These are phyloP conservation scores for Candidula unifasciata DNA, from an alignment of 2,888 invertebrate species.

Conservation along the genomic window DNA sequence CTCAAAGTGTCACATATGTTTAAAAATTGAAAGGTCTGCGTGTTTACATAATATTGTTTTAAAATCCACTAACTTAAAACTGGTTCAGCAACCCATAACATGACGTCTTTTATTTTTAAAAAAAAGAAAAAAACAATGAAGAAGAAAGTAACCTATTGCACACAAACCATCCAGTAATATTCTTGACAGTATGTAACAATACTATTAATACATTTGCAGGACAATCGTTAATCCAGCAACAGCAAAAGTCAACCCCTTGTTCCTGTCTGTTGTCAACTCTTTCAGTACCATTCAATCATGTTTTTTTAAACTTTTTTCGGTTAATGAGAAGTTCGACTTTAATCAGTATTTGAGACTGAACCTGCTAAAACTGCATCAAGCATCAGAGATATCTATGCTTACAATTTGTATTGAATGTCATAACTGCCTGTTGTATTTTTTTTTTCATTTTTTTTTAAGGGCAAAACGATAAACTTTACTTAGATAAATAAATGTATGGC, in stretches of 20 bases:
- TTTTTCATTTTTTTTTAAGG: too few relatives aligned
- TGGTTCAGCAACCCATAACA: background rate
- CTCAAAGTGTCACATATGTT: background rate
- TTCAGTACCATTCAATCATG: too few relatives aligned
- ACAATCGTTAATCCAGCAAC: background rate
- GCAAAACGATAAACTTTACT: too few relatives aligned
- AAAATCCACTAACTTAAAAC: conserved; percentile 40
- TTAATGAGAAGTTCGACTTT: too few relatives aligned
- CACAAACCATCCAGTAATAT: conserved; percentile 1
- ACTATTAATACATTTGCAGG: background rate
- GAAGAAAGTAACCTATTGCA: background rate
- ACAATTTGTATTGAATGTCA: too few relatives aligned
- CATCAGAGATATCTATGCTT: too few relatives aligned
- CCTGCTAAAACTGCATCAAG: too few relatives aligned
- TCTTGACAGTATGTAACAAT: background rate
- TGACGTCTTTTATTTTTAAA: background rate
- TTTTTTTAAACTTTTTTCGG: too few relatives aligned
- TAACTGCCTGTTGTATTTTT: too few relatives aligned
- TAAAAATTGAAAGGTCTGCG: conserved; percentile 1
- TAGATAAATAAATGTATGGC: too few relatives aligned
- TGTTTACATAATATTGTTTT: background rate
- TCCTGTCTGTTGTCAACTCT: too few relatives aligned
- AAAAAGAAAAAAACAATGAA: background rate
- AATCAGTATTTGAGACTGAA: too few relatives aligned
- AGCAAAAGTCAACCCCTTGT: background rate